Evolutionary conservation across 1,140 invertebrate species (phyloP).

Genomic region (Asobara japonica): DNA sequence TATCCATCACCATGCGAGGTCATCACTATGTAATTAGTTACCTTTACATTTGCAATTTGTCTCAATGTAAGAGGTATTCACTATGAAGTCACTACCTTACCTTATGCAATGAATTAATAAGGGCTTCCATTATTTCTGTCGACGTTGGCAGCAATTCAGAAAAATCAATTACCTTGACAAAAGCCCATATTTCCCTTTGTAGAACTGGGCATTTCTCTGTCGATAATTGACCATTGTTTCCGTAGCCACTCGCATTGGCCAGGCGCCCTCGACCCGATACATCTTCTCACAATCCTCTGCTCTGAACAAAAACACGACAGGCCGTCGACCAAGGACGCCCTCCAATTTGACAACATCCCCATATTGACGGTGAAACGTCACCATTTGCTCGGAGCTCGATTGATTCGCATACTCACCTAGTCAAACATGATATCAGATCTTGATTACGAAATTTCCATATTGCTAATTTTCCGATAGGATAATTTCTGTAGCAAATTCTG

Average conservation of each 20-base stretch:
- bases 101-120: too few relatives aligned
- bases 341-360: constrained; percentile 50
- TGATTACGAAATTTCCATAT: too few relatives aligned
- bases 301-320: constrained; percentile 48
- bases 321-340: constrained; percentile 42
- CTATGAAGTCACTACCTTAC: too few relatives aligned
- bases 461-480: too few relatives aligned
- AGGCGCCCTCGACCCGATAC: constrained; percentile 55
- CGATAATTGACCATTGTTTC: constrained; percentile 54
- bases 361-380: constrained; percentile 40
- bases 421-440: too few relatives aligned
- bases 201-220: constrained; percentile 43
- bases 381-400: constrained; percentile 36
- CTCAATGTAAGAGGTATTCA: too few relatives aligned
- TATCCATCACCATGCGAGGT: too few relatives aligned
- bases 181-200: constrained; percentile 45
- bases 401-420: constrained; percentile 47
- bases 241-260: constrained; percentile 52
- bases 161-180: constrained; percentile 44
- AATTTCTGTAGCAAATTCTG: too few relatives aligned
- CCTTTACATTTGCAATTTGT: too few relatives aligned
- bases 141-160: neutral
- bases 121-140: too few relatives aligned
- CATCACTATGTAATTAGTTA: too few relatives aligned
- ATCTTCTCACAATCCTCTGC: constrained; percentile 54